Evolutionary conservation across 2,113 vertebrate species (phyloP).

Genomic region (Lepus timidus): DNA sequence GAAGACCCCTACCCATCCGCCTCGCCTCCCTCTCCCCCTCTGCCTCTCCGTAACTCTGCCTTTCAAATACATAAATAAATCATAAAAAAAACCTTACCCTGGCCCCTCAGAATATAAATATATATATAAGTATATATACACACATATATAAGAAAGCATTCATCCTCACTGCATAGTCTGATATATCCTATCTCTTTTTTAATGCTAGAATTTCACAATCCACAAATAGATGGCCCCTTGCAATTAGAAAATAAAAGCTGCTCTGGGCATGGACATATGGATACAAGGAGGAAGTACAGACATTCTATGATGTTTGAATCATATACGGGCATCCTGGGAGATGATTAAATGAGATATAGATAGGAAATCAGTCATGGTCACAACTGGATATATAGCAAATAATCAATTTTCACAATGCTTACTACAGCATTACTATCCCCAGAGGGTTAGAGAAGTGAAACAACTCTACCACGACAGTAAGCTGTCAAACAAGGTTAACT

Average conservation of each 20-base stretch:
- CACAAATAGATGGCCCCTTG: neutral
- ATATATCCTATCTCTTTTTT: neutral
- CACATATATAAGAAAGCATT: neutral
- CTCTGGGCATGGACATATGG: neutral
- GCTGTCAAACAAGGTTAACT: slow-evolving; percentile 25
- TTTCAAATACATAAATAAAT: no score
- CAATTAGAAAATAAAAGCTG: neutral
- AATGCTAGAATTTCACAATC: neutral
- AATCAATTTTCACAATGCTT: neutral
- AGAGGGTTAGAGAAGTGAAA: slow-evolving; percentile 4
- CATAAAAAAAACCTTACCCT: no score
- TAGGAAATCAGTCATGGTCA: slow-evolving; percentile 33
- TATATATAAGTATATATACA: neutral
- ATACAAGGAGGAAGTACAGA: neutral
- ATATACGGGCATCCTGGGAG: slow-evolving; percentile 1
- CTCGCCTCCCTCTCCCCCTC: no score
- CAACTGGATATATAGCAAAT: slow-evolving; percentile 20
- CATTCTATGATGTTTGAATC: slow-evolving; percentile 3
- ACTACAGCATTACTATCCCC: neutral
- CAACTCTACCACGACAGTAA: neutral
- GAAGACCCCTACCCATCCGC: no score
- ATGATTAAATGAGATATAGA: slow-evolving; percentile 9
- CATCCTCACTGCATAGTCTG: slow-evolving; percentile 8
- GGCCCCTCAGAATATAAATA: no score
- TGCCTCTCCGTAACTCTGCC: no score